Conservation (phyloP, 2,888 invertebrate genomes). For the Entomobrya multifasciata region DNA sequence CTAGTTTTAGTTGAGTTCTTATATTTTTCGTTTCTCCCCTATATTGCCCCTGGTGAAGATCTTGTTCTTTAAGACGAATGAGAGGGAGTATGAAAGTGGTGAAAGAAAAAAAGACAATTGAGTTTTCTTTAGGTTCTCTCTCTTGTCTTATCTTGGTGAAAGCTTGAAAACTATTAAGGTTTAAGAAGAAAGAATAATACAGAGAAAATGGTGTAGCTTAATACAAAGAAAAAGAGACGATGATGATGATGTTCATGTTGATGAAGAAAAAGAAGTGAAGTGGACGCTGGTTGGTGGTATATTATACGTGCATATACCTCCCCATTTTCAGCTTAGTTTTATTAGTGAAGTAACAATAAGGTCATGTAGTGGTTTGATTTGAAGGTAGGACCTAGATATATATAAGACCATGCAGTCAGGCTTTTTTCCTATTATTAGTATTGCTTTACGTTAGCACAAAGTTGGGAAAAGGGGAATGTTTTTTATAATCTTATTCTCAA, state of each 20-base stretch:
- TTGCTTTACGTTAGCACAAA: neutral
- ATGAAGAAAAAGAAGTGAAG: conserved; percentile 40
- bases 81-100: neutral
- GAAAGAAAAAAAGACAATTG: conserved; percentile 57
- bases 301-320: conserved; percentile 4
- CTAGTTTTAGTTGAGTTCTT: conserved; percentile 34
- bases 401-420: neutral
- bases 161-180: conserved; percentile 35
- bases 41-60: conserved; percentile 19
- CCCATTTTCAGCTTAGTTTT: neutral
- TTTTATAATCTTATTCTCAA: neutral
- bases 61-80: conserved; percentile 22
- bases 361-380: conserved; percentile 26
- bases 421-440: conserved; percentile 15
- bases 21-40: neutral
- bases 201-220: neutral
- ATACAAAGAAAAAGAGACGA: no score
- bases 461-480: neutral
- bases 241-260: conserved; percentile 34
- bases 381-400: neutral
- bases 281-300: neutral
- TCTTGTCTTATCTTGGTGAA: conserved; percentile 36
- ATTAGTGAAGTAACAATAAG: neutral
- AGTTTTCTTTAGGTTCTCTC: conserved; percentile 48
- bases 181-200: conserved; percentile 19